A percentile compares a stretch with the other conserved stretches of the same genome.
Evolutionary conservation across 2,113 vertebrate genomes (phyloP).

Genomic region (Oncorhynchus gorbuscha): DNA sequence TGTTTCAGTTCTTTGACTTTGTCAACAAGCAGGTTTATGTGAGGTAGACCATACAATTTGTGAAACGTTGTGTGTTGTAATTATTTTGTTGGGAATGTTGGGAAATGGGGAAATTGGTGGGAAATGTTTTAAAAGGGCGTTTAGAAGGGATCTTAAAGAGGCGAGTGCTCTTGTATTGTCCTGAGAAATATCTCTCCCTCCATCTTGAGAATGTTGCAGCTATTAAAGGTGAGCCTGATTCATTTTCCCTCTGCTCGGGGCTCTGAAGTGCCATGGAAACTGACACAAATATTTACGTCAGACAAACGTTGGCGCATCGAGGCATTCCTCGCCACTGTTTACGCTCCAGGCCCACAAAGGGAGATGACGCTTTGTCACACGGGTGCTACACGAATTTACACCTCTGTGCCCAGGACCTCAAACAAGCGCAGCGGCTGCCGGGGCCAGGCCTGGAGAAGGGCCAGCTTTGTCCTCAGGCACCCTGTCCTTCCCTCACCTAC

Average conservation of each 20-base stretch:
- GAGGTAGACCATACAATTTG: conserved; percentile 3
- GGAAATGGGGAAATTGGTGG: conserved; percentile 26
- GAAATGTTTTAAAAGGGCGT: conserved; percentile 18
- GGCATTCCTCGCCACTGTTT: conserved; percentile 61
- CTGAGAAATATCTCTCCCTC: conserved; percentile 72
- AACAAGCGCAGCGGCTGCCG: conserved; percentile 69
- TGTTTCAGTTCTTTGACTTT: conserved; percentile 24
- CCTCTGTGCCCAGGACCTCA: conserved; percentile 69
- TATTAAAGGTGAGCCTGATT: conserved; percentile 67
- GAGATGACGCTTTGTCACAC: conserved; percentile 69
- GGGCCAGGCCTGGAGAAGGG: conserved; percentile 66
- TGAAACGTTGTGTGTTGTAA: conserved; percentile 15
- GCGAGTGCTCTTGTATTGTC: conserved; percentile 47
- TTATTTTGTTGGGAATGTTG: conserved; percentile 4
- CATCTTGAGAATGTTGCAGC: conserved; percentile 69
- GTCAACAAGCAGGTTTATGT: conserved; percentile 39
- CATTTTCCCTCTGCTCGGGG: conserved; percentile 46
- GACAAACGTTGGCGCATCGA: conserved; percentile 69
- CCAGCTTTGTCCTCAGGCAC: conserved; percentile 66
- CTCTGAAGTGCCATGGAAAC: conserved; percentile 80
- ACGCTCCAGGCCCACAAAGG: conserved; percentile 71
- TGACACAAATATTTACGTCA: conserved; percentile 78
- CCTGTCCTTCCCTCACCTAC: conserved; percentile 68
- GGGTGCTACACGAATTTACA: conserved; percentile 69
- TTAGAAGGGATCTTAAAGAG: too few species aligned